Conservation (phyloP, 2,888 invertebrate species). For the Drosophila peninsularis region DNA sequence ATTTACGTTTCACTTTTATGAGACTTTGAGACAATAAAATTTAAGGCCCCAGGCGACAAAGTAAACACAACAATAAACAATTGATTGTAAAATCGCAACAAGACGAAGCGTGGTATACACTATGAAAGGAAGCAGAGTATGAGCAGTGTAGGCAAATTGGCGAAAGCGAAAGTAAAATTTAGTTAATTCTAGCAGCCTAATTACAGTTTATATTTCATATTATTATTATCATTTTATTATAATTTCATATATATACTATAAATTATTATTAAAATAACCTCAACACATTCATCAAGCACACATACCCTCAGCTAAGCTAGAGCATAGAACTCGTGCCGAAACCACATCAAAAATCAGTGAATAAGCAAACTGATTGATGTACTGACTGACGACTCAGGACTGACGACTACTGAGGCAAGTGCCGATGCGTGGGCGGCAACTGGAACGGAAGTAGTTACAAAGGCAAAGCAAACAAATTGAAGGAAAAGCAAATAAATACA, state of each 20-base stretch:
- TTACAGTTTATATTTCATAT: too few relatives aligned
- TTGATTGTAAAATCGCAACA: conserved; percentile 17
- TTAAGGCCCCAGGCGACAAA: conserved; percentile 75
- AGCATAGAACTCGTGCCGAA: conserved; percentile 40
- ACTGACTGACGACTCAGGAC: conserved; percentile 23
- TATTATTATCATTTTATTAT: too few relatives aligned
- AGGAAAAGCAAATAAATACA: conserved; percentile 57
- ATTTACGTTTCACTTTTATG: conserved; percentile 59
- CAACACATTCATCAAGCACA: background rate
- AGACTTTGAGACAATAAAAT: conserved; percentile 62
- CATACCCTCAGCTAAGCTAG: background rate
- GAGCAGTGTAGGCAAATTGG: too few relatives aligned
- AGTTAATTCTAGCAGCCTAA: too few relatives aligned
- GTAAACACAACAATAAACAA: conserved; percentile 74
- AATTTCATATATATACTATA: background rate
- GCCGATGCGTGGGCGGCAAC: conserved; percentile 24
- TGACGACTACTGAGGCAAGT: conserved; percentile 12
- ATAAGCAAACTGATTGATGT: conserved; percentile 26
- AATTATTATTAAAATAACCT: background rate
- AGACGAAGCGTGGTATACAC: conserved; percentile 24
- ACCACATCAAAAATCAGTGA: conserved; percentile 63
- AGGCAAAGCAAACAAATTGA: background rate
- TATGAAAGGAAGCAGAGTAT: background rate
- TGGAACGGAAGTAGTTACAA: conserved; percentile 65
- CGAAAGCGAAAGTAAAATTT: too few relatives aligned